Evolutionary conservation across 2,888 invertebrate species (phyloP).

Genomic region (Elmis aenea): DNA sequence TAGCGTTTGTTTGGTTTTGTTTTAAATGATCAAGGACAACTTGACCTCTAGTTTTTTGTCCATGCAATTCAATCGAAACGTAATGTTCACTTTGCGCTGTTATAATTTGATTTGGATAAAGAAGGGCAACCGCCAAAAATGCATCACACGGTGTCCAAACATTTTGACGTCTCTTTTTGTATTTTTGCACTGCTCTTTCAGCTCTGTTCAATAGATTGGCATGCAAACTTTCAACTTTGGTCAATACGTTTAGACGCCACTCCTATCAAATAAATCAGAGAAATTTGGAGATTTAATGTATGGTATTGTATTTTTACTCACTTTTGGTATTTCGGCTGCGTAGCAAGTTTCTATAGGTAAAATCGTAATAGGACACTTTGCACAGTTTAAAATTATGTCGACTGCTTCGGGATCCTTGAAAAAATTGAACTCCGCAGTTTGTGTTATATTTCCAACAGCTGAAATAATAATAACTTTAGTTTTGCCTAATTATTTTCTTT

Average conservation of each 20-base stretch:
- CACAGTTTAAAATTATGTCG: constrained; percentile 61
- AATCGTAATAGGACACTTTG: constrained; percentile 55
- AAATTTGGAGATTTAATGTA: too few species aligned
- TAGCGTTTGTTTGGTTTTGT: too few species aligned
- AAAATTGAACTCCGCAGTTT: constrained; percentile 74
- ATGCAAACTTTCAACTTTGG: constrained; percentile 44
- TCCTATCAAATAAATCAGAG: too few species aligned
- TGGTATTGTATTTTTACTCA: too few species aligned
- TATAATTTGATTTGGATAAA: constrained; percentile 42
- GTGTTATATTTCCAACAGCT: constrained; percentile 57
- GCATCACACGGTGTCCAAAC: constrained; percentile 50
- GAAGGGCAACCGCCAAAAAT: constrained; percentile 47
- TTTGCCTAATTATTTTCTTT: too few species aligned
- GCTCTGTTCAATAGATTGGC: constrained; percentile 50
- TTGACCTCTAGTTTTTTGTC: constrained; percentile 58
- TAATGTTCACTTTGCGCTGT: constrained; percentile 34
- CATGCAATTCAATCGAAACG: constrained; percentile 56
- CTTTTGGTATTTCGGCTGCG: constrained; percentile 37
- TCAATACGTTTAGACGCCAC: constrained; percentile 53
- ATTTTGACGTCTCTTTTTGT: constrained; percentile 1
- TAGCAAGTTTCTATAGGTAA: constrained; percentile 67
- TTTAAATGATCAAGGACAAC: constrained; percentile 56
- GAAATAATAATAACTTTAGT: too few species aligned
- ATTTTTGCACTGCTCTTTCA: constrained; percentile 38
- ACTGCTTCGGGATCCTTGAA: constrained; percentile 73